Percentiles rank a stretch among this genome's conserved stretches.
Conservation (phyloP, 2,888 invertebrate species). For the Nesidiocoris tenuis region DNA sequence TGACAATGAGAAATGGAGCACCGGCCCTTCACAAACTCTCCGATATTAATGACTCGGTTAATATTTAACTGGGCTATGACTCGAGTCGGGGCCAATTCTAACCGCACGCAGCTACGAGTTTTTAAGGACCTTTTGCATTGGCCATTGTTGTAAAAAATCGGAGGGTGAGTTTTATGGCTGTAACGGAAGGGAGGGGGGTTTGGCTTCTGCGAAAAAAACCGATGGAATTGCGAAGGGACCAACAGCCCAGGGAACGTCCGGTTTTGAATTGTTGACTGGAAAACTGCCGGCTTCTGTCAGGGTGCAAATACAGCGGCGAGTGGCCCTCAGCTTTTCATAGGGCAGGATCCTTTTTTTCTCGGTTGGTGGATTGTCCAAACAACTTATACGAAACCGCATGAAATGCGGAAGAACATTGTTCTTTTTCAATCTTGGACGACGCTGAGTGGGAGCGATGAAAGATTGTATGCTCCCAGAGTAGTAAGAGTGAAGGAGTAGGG, state of each 20-base stretch:
- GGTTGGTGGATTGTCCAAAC: too few species aligned
- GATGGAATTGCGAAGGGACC: conserved; percentile 34
- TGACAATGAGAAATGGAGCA: conserved; percentile 39
- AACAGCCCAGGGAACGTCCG: not conserved
- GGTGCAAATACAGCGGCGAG: too few species aligned
- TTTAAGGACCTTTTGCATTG: conserved; percentile 12
- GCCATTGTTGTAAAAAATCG: conserved; percentile 10
- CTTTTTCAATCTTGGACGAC: too few species aligned
- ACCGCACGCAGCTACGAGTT: conserved; percentile 13
- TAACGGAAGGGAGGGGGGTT: conserved; percentile 7
- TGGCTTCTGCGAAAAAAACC: conserved; percentile 5
- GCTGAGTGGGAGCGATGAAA: too few species aligned
- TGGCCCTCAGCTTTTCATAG: too few species aligned
- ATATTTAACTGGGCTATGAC: conserved; percentile 38
- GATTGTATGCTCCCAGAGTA: too few species aligned
- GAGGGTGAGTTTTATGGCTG: conserved; percentile 21
- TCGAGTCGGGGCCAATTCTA: conserved; percentile 21
- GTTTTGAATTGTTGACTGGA: conserved; percentile 25
- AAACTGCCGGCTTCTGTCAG: not conserved
- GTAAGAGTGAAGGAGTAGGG: too few species aligned
- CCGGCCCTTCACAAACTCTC: conserved; percentile 17
- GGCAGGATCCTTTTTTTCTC: too few species aligned
- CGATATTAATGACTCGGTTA: conserved; percentile 42
- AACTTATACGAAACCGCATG: too few species aligned
- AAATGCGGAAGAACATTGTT: too few species aligned